These are phyloP conservation scores for Pentamera pediparva DNA, from an alignment of 53 echinoderm and acorn worm species.

Conservation along the genomic window DNA sequence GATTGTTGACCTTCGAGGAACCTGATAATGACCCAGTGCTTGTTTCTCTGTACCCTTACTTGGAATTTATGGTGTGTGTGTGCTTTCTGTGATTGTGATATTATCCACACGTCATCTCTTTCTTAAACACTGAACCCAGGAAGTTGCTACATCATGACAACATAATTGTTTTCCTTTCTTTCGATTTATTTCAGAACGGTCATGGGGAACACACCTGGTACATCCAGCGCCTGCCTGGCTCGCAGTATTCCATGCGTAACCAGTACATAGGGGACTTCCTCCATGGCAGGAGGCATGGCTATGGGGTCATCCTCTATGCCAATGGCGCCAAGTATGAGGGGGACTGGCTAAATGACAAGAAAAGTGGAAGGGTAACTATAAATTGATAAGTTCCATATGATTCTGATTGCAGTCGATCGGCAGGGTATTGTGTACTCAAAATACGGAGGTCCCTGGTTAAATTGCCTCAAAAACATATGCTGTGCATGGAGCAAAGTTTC, in stretches of 20 bases:
- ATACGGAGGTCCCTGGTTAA: background rate
- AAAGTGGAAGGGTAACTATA: constrained; percentile 80
- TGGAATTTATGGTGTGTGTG: too few species aligned
- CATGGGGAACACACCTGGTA: constrained; percentile 99
- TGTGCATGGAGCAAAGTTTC: background rate
- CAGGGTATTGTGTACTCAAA: background rate
- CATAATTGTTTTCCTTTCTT: too few species aligned
- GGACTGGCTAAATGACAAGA: constrained; percentile 91
- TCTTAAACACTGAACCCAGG: too few species aligned
- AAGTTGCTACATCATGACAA: too few species aligned
- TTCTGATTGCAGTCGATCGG: too few species aligned
- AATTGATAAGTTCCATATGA: too few species aligned
- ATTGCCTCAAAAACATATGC: background rate
- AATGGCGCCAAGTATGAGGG: constrained; percentile 98
- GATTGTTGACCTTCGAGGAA: too few species aligned
- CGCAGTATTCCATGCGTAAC: constrained; percentile 94
- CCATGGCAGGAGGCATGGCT: constrained; percentile 76
- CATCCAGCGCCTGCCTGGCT: constrained; percentile 74
- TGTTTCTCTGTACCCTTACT: background rate
- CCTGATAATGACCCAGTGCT: too few species aligned
- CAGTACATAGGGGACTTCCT: constrained; percentile 94
- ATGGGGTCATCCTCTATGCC: constrained; percentile 88
- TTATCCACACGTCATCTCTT: too few species aligned
- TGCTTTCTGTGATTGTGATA: background rate
- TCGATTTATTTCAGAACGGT: constrained; percentile 58